Evolutionary conservation across 2,888 invertebrate species (phyloP).

Genomic region (Hyalella azteca): DNA sequence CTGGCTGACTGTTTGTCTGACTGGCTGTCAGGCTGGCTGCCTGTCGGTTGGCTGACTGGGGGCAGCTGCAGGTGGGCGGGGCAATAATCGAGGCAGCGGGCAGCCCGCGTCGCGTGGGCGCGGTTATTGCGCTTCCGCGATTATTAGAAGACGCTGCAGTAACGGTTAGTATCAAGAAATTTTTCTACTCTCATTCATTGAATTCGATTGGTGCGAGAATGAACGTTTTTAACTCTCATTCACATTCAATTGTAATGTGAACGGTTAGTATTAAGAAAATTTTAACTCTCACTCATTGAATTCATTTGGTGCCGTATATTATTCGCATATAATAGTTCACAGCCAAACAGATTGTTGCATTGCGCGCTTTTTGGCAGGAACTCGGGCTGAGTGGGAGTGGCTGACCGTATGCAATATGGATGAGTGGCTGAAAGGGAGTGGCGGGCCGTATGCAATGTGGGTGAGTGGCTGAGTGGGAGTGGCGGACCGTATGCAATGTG

Average conservation of each 20-base stretch:
- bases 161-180: too few species aligned
- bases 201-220: too few species aligned
- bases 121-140: not conserved
- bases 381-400: conserved; percentile 32
- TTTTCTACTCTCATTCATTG: too few species aligned
- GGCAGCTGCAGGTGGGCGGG: not conserved
- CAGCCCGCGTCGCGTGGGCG: not conserved
- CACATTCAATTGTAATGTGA: too few species aligned
- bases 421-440: conserved; percentile 27
- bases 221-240: too few species aligned
- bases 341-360: too few species aligned
- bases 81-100: not conserved
- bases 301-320: too few species aligned
- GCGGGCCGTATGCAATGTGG: conserved; percentile 20
- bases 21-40: not conserved
- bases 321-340: too few species aligned
- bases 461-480: conserved; percentile 34
- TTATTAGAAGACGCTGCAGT: not conserved
- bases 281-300: too few species aligned
- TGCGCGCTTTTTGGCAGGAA: conserved; percentile 1
- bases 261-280: too few species aligned
- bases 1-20: not conserved
- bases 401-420: not conserved
- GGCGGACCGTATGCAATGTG: conserved; percentile 16
- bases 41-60: not conserved